Evolutionary conservation across 2,797 vertebrate species (phyloP), one percentile per base, ranked within the genome.

Genomic region (Podarcis lilfordi): DNA sequence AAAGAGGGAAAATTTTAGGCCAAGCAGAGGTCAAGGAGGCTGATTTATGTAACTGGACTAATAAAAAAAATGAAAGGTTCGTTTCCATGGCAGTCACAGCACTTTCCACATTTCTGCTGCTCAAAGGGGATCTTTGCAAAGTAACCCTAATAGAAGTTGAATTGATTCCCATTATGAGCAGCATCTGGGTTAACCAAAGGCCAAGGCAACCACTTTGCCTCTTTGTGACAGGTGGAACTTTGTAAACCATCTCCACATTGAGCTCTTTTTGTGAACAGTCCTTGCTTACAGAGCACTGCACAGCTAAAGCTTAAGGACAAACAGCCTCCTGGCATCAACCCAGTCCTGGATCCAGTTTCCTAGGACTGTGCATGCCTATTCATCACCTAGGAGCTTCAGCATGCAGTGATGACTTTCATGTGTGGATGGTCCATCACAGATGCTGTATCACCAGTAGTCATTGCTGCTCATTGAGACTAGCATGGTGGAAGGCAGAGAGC

Each of bases 141-240:
- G n/a, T 5, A 72, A 55, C 45, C 77, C 82, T 83, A 29, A 72
- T 1, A 72, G 75, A 4, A 80, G 32, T 78, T 75, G 37, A 55
- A 82, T 17, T 35, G 1, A 50, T 84, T 84, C 88, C 80, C 25
- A 1, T 40, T 86, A 4, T 84, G 84, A 50, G 84, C 80, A 45
- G 71, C 82, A 76, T 5, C 37, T 82, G 75, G 80, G 84, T 84
- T 91, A 79, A 83, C 59, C 61, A 82, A 76, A 89, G 77, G 77
- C 29, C 84, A 86, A 69, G 90, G 74, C 84, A 75, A 55, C 66
- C n/a, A 2, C 66, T 87, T 69, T 86, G 84, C 17, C 32, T 50
- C 69, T 86, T 0, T 0, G 81, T 83, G 91, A n/a, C 1, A 74
- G 77, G 83, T 11, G 40, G 69, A 1, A 3, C 76, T 50, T 90